Conservation (phyloP, 1,140 invertebrate species). For the Muscidifurax raptorellus region DNA sequence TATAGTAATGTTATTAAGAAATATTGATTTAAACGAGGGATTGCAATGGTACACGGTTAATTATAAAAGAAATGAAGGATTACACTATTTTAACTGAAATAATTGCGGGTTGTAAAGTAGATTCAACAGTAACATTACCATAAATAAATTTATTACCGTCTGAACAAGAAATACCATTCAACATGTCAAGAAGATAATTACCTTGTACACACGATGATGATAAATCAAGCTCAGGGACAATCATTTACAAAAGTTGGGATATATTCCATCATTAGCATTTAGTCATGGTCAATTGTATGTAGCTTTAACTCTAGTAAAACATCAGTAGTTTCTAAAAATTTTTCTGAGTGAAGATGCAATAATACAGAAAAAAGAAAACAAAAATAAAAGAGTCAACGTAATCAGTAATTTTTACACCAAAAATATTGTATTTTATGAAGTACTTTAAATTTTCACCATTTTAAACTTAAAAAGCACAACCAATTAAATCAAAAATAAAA, state of each 20-base stretch:
- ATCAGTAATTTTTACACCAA: no score
- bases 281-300: constrained; percentile 12
- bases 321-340: no score
- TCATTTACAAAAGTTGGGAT: background rate
- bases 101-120: constrained; percentile 60
- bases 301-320: background rate
- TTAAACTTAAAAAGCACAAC: no score
- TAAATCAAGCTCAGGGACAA: background rate
- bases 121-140: background rate
- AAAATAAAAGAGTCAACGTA: no score
- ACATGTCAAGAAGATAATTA: constrained; percentile 1
- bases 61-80: no score
- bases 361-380: no score
- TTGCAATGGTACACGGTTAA: constrained; percentile 71
- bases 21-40: constrained; percentile 67
- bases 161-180: background rate
- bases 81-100: constrained; percentile 72
- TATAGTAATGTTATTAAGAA: constrained; percentile 56
- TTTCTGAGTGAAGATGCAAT: no score
- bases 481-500: no score
- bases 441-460: no score
- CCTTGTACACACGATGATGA: background rate
- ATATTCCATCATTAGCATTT: background rate
- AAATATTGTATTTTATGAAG: no score
- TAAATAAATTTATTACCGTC: background rate